Conservation (phyloP, 2,797 vertebrate genomes). For the Threskiornis aethiopicus region DNA sequence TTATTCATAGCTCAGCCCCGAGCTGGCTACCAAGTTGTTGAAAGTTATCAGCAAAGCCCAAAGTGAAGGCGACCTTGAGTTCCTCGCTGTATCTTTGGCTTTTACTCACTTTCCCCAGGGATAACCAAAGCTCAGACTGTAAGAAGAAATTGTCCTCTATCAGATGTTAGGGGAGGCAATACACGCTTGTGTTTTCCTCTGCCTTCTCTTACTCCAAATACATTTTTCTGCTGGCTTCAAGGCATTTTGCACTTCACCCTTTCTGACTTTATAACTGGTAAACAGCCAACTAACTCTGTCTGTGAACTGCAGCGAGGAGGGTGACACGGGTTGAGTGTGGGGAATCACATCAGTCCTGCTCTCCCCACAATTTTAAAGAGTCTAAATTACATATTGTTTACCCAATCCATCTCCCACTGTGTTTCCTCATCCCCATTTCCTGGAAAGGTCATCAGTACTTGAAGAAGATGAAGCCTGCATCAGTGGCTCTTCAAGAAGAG, state of each 20-base stretch:
- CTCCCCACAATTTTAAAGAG: background rate
- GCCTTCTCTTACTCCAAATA: background rate
- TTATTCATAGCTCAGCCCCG: background rate
- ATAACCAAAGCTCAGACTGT: background rate
- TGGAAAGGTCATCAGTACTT: background rate
- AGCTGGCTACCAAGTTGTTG: background rate
- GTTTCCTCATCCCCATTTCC: background rate
- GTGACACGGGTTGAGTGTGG: accelerated
- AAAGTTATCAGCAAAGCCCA: background rate
- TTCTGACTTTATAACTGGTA: accelerated
- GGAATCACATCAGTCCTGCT: background rate
- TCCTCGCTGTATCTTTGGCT: background rate
- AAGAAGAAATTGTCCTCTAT: background rate
- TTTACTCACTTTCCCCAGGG: background rate
- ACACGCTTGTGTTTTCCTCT: background rate
- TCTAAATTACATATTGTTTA: background rate
- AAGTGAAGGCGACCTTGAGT: accelerated
- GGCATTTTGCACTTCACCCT: background rate
- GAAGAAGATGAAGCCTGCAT: background rate
- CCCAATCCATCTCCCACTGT: background rate
- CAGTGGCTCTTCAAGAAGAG: background rate
- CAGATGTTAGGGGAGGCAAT: background rate
- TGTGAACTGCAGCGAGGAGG: background rate
- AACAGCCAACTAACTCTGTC: background rate
- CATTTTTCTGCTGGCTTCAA: accelerated